Percentiles rank a stretch among this genome's conserved stretches.
Conservation (phyloP, 2,888 invertebrate genomes). For the Rotaria magnacalcarata region DNA sequence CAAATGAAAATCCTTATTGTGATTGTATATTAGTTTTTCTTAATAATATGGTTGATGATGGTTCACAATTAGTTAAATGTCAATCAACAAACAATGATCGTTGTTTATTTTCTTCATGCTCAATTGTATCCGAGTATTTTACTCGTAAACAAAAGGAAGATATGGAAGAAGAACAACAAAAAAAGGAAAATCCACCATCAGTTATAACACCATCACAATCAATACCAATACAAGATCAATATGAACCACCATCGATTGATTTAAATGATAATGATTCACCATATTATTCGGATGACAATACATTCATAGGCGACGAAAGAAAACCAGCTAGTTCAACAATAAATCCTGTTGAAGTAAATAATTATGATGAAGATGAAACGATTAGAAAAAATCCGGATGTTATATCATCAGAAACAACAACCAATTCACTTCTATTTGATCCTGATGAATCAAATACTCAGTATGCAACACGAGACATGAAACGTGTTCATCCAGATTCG, state of each 20-base stretch:
- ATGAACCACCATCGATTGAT: background rate
- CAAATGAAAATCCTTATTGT: background rate
- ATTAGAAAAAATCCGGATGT: background rate
- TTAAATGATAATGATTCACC: background rate
- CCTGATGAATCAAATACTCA: background rate
- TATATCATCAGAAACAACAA: background rate
- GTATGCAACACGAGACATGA: background rate
- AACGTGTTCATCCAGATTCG: background rate
- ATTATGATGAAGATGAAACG: background rate
- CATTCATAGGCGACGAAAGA: background rate
- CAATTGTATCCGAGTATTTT: slow-evolving; percentile 5
- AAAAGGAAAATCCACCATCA: background rate
- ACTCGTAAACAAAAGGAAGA: slow-evolving; percentile 18
- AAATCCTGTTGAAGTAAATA: background rate
- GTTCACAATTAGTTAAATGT: slow-evolving; percentile 6
- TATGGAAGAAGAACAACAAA: background rate
- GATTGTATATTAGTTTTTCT: slow-evolving; percentile 17
- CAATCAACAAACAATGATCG: slow-evolving; percentile 7
- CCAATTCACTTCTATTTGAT: background rate
- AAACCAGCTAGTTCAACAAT: background rate
- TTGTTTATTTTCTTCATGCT: background rate
- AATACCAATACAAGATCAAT: background rate
- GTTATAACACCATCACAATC: background rate
- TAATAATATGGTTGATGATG: slow-evolving; percentile 18
- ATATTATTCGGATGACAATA: background rate